Conservation (phyloP, 1,140 invertebrate genomes). For the Pseudomyrmex cubaensis region DNA sequence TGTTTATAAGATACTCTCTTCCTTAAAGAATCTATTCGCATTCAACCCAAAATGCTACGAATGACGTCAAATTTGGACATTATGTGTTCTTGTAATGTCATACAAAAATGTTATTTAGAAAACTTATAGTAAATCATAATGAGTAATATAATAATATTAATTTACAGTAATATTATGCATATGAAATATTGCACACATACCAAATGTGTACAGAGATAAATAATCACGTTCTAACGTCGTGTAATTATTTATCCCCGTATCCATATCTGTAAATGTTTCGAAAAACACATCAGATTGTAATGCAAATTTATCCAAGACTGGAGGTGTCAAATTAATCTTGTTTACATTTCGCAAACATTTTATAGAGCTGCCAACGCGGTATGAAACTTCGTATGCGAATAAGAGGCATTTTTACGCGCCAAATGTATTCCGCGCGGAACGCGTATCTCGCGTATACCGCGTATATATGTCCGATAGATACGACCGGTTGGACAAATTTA, state of each 20-base stretch:
- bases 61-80: too few species aligned
- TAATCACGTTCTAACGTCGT: too few species aligned
- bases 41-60: too few species aligned
- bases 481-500: slow-evolving; percentile 63
- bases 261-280: not conserved
- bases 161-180: too few species aligned
- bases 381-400: slow-evolving; percentile 19
- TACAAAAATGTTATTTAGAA: too few species aligned
- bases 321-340: slow-evolving; percentile 13
- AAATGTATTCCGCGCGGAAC: slow-evolving; percentile 36
- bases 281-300: not conserved
- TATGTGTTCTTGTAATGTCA: too few species aligned
- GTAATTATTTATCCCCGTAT: not conserved
- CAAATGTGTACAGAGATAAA: too few species aligned
- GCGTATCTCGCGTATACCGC: slow-evolving; percentile 7
- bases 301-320: not conserved
- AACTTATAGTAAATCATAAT: too few species aligned
- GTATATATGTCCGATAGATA: slow-evolving; percentile 29
- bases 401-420: slow-evolving; percentile 35
- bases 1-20: too few species aligned
- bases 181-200: too few species aligned
- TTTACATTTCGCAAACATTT: not conserved
- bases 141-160: too few species aligned
- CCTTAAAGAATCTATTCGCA: too few species aligned
- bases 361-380: slow-evolving; percentile 13